These are phyloP conservation scores for Diarsia dahlii DNA, from an alignment of 2,888 invertebrate species.

Conservation along the genomic window DNA sequence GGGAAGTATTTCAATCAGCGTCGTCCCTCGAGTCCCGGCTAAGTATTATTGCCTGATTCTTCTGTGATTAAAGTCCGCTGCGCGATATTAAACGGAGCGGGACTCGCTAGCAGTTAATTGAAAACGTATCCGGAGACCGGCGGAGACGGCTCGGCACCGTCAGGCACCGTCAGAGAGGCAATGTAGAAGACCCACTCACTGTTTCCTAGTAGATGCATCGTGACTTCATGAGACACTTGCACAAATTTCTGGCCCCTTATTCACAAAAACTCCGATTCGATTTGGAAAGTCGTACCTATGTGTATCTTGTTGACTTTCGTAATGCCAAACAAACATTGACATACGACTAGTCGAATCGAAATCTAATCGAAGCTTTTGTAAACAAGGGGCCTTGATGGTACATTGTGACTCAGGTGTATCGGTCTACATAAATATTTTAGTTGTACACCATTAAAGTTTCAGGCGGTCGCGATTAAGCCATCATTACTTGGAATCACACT, in stretches of 20 bases:
- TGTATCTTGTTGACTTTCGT: too few relatives aligned
- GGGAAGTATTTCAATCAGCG: slow-evolving; percentile 64
- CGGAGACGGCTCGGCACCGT: not conserved
- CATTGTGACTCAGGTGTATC: not conserved
- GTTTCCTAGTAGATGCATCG: not conserved
- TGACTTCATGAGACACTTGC: too few relatives aligned
- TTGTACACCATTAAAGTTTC: not conserved
- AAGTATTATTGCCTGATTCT: slow-evolving; percentile 65
- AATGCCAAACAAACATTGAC: too few relatives aligned
- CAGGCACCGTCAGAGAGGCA: not conserved
- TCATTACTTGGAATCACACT: not conserved
- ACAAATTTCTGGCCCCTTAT: too few relatives aligned
- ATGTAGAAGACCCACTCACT: slow-evolving; percentile 28
- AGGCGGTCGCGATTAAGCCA: not conserved
- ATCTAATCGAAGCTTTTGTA: too few relatives aligned
- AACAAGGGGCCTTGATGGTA: too few relatives aligned
- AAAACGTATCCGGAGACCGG: slow-evolving; percentile 61
- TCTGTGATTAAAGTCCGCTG: slow-evolving; percentile 64
- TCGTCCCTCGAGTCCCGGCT: slow-evolving; percentile 49
- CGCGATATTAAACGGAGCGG: slow-evolving; percentile 60
- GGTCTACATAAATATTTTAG: not conserved
- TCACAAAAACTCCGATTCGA: too few relatives aligned
- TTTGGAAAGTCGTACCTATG: too few relatives aligned
- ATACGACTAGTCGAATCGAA: too few relatives aligned
- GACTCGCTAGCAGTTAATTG: slow-evolving; percentile 61